Percentiles rank a stretch among this genome's conserved stretches.
These are phyloP conservation scores for Etheostoma spectabile DNA, from an alignment of 2,113 vertebrate species.

Conservation along the genomic window DNA sequence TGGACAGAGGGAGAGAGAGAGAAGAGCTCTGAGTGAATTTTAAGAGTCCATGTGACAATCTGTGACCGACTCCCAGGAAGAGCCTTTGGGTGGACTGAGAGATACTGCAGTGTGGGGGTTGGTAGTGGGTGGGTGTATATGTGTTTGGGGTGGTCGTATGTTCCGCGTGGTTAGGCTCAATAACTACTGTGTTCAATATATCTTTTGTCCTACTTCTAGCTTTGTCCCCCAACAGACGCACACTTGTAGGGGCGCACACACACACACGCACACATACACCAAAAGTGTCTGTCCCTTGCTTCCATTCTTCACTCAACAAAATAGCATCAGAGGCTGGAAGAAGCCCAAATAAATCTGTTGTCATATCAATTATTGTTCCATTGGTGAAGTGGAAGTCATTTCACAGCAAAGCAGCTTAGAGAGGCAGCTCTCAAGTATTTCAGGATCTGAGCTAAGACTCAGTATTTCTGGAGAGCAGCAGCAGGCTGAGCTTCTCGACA, in stretches of 20 bases:
- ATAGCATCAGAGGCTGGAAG: conserved; percentile 54
- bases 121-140: conserved; percentile 3
- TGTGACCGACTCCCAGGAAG: conserved; percentile 67
- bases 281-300: conserved; percentile 35
- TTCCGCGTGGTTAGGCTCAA: conserved; percentile 33
- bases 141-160: not conserved
- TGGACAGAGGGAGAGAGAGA: conserved; percentile 40
- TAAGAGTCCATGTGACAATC: conserved; percentile 71
- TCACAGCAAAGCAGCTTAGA: conserved; percentile 83
- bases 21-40: conserved; percentile 58
- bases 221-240: conserved; percentile 24
- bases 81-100: conserved; percentile 70
- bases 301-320: conserved; percentile 56
- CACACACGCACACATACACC: not conserved
- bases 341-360: conserved; percentile 82
- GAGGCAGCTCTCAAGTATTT: conserved; percentile 78
- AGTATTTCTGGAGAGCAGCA: conserved; percentile 72
- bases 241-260: not conserved
- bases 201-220: conserved; percentile 5
- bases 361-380: conserved; percentile 85
- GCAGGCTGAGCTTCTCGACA: conserved; percentile 44
- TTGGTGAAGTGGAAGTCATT: conserved; percentile 81
- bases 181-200: conserved; percentile 18
- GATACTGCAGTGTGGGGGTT: conserved; percentile 13
- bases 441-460: conserved; percentile 77